Percentiles rank a stretch among this genome's conserved stretches.
phyloP scores from a whole-genome alignment of 2,888 invertebrate species.

The Campopleginae sp. region DNA sequence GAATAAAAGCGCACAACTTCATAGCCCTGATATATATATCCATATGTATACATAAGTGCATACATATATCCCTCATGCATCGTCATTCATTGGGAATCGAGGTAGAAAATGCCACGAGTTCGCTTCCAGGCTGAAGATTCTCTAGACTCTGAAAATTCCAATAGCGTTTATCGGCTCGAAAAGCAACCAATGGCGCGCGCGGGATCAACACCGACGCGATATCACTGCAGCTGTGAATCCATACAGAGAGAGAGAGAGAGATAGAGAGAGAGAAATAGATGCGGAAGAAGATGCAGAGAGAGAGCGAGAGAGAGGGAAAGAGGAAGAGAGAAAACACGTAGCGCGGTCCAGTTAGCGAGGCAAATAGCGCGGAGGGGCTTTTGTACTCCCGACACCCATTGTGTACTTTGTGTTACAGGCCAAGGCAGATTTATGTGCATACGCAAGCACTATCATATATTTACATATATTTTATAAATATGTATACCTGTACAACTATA shows the following conservation, averaged over 20 bases:
- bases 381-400: slow-evolving; percentile 69
- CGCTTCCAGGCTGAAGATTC: slow-evolving; percentile 30
- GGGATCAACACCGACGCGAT: slow-evolving; percentile 28
- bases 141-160: slow-evolving; percentile 57
- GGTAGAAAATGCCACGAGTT: slow-evolving; percentile 60
- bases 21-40: background rate
- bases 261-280: slow-evolving; percentile 23
- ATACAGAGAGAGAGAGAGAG: slow-evolving; percentile 10
- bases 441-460: slow-evolving; percentile 55
- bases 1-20: background rate
- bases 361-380: slow-evolving; percentile 68
- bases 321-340: slow-evolving; percentile 34
- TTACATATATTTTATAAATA: slow-evolving; percentile 53
- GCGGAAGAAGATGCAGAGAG: background rate
- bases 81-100: slow-evolving; percentile 59
- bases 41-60: slow-evolving; percentile 9
- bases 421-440: slow-evolving; percentile 68
- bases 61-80: background rate
- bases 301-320: slow-evolving; percentile 5
- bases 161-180: slow-evolving; percentile 58
- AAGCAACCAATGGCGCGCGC: slow-evolving; percentile 33
- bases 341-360: slow-evolving; percentile 68
- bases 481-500: slow-evolving; percentile 48
- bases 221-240: slow-evolving; percentile 38
- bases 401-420: slow-evolving; percentile 69